Conservation (phyloP, 2,113 vertebrate species). For the Baryphthengus martii region DNA sequence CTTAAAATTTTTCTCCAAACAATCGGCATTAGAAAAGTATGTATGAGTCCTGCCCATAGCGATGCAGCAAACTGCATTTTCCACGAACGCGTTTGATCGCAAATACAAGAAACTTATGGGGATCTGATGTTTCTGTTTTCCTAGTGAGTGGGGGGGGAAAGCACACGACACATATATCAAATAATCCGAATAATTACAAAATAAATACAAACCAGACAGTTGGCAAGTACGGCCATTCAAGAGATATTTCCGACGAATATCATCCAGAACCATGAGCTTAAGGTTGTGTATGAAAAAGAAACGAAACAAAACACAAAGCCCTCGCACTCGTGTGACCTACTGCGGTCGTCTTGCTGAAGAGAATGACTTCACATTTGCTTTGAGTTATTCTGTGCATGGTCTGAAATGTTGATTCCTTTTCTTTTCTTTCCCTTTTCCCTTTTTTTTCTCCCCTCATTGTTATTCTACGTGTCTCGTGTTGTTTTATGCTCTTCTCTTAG, state of each 20-base stretch:
- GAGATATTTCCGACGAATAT: background rate
- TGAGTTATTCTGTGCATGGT: background rate
- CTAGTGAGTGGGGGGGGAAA: background rate
- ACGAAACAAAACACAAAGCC: background rate
- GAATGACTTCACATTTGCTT: conserved; percentile 39
- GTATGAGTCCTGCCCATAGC: background rate
- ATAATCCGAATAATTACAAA: background rate
- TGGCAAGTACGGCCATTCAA: background rate
- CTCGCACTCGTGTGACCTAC: background rate
- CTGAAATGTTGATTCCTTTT: background rate
- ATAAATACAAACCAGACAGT: background rate
- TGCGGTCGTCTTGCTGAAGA: background rate
- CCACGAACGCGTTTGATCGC: background rate
- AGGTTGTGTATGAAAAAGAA: background rate
- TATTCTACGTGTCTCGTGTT: conserved; percentile 38
- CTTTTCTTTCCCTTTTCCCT: background rate
- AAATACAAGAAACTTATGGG: conserved; percentile 6
- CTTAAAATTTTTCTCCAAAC: conserved; percentile 5
- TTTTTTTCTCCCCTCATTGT: background rate
- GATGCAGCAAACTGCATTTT: background rate
- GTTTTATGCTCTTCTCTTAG: conserved; percentile 27
- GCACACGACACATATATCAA: background rate
- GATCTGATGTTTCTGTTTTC: background rate
- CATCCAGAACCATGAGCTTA: background rate
- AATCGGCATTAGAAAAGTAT: background rate